Base-by-base conservation (phyloP, 2,888 invertebrate genomes). In the Apamea epomidion region DNA sequence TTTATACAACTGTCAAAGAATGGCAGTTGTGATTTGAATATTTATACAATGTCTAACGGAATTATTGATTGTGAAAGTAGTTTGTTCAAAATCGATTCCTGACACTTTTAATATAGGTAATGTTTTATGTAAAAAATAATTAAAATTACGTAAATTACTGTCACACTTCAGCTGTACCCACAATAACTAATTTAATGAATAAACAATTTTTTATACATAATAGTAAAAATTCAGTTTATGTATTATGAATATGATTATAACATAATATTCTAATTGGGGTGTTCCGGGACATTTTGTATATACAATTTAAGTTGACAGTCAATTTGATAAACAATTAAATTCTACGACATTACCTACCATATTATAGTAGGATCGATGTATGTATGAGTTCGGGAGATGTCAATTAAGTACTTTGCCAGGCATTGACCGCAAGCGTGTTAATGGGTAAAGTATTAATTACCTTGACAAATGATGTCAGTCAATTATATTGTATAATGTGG, bases 371-470 rank as follows among this genome's bases (percentile, higher is more conserved):
- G 37, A 37, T 25, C 37, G 21, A 65, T 65, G 25, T 45, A 18
- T 37, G 32, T 45, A 18, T 70, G 32, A 32, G 69, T 51, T 64
- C 25, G 10, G 25, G 14, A 29, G 14, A 68, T 32, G 64, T 16
- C 32, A 77, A 67, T 70, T 32, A 64, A 21, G 42, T 54, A 54
- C 37, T 21, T 29, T 48, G 29, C 32, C n/a, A 48, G 29, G 18
- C 58, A 29, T 29, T 69, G 48, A 79, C 60, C 78, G 62, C 79
- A 79, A n/a, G 51, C 62, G 16, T 80, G 51, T 54, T 62, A 54
- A 32, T 80, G 68, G 62, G 69, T 78, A 6, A 6, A 69, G 14
- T 32, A 69, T 29, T 60, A 76, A 76, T 76, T 37, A 29, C 54
- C 18, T 25, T 14, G 29, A 21, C 21, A 7, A 42, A 29, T 21